Base-by-base conservation (phyloP, 2,113 vertebrate genomes). In the Reinhardtius hippoglossoides region DNA sequence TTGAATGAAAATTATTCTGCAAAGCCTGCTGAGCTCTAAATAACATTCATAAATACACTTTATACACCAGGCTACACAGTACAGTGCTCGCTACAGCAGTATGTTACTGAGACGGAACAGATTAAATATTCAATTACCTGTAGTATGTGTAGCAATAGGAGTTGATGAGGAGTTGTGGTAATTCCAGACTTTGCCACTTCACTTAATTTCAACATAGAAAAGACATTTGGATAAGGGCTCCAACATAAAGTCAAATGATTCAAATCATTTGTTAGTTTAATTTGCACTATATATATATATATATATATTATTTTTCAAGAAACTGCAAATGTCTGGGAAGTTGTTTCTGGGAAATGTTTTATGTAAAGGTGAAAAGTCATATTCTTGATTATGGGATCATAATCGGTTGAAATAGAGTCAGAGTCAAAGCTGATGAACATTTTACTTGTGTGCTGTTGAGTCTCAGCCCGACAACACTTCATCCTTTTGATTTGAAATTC, bases 1-100 rank as follows among this genome's bases (percentile, higher is more conserved):
- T 24, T 59, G 42, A 76, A 79, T 74, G 66, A 67, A 78, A 87
- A 76, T 57, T 61, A 48, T 31, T 62, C 54, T 14, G 20, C 44
- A 42, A 27, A 80, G 64, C 62, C 26, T 56, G 31, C 42, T 73
- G 74, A 82, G 66, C 55, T 78, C 64, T 67, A 82, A 80, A 84
- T 75, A 56, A 56, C 21, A 54, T n/a, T 54, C 20, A 54, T 54
- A 54, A 54, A 54, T 21, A n/a, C 18, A 20, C 13, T 54, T 21
- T 16, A 54, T 54, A 15, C 14, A 15, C 3, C 50, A 8, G 50
- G 50, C 20, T n/a, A n/a, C 20, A 20, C 50, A n/a, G 7, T 54
- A 10, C 50, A 9, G 20, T 54, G 1, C 50, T 54, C 50, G n/a
- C 50, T 2, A n/a, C 20, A n/a, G 50, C 50, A 24, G 14, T 56